Evolutionary conservation across 1,140 invertebrate species (phyloP), one percentile per base, ranked within the genome.

Genomic region (Listronotus oregonensis): DNA sequence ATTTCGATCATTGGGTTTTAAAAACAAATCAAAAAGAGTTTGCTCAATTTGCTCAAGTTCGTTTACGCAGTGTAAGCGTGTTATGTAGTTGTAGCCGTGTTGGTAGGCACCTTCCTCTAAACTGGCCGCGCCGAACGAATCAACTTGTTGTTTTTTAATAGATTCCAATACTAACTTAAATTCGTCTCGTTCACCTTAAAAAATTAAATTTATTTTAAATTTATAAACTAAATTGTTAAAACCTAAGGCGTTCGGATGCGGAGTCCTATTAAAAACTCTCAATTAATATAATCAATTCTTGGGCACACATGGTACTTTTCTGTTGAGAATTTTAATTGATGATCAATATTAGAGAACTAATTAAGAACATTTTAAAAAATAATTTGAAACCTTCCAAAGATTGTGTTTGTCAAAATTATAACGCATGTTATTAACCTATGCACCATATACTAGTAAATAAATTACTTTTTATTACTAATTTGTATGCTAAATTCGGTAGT

Each of bases 1-100:
- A 12, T 57, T 67, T 6, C 67, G 50, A 68, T 77, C 72, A 40
- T 77, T 71, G 5, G 66, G 69, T 54, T 71, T 68, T 7, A 71
- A 6, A 18, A 76, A 47, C 11, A 74, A 50, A 76, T 79, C 80
- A 46, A 72, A 73, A 14, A 84, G 73, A 14, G 82, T 69, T 62
- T 83, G 79, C 67, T 85, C 81, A 21, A 81, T 79, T 71, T 85
- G 83, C 61, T 85, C 80, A 6, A 87, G 78, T 69, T 89, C 87
- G 18, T 82, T 82, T 0, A 88, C 70, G 17, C 86, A 82, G 75
- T 89, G 87, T 10, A 88, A 85, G 77, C 91, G 90, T 17, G 94
- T 82, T 59, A 97, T 87, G 69, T 90, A 85, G 47, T 88, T 85
- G 77, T 96, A 96, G 52, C 89, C 90, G 74, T 92, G 85, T 58